Percentiles rank a stretch among this genome's conserved stretches.
phyloP scores from a whole-genome alignment of 2,888 invertebrate genomes.

The Colletes collaris region DNA sequence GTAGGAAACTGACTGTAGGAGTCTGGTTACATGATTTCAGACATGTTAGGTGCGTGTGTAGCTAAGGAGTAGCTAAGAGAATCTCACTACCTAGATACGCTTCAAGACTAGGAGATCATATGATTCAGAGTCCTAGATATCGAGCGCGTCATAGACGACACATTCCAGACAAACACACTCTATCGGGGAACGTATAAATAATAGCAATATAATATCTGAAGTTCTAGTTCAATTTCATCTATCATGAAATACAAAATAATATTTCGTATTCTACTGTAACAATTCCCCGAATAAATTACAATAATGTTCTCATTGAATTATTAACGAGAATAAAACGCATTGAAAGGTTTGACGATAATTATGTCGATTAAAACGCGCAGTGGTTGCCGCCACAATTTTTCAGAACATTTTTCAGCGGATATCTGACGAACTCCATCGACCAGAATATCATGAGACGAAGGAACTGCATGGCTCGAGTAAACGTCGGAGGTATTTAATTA shows the following conservation, averaged over 20 bases:
- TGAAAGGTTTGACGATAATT: neutral
- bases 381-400: neutral
- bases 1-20: too few relatives aligned
- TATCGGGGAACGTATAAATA: neutral
- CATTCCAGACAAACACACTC: neutral
- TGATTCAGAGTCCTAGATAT: constrained; percentile 41
- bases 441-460: constrained; percentile 57
- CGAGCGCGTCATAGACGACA: neutral
- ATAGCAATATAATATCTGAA: neutral
- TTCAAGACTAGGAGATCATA: constrained; percentile 54
- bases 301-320: neutral
- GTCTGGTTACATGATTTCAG: neutral
- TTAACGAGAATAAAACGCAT: too few relatives aligned
- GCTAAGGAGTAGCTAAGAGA: constrained; percentile 24
- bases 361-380: neutral
- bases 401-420: constrained; percentile 73
- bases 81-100: constrained; percentile 54
- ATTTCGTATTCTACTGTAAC: too few relatives aligned
- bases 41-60: constrained; percentile 4
- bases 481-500: constrained; percentile 23
- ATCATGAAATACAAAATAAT: neutral
- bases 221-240: neutral
- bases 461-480: constrained; percentile 9
- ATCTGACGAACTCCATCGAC: constrained; percentile 62
- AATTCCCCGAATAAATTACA: neutral